These are phyloP conservation scores for Sphaerodactylus townsendi DNA, from an alignment of 2,113 vertebrate genomes.

Conservation along the genomic window DNA sequence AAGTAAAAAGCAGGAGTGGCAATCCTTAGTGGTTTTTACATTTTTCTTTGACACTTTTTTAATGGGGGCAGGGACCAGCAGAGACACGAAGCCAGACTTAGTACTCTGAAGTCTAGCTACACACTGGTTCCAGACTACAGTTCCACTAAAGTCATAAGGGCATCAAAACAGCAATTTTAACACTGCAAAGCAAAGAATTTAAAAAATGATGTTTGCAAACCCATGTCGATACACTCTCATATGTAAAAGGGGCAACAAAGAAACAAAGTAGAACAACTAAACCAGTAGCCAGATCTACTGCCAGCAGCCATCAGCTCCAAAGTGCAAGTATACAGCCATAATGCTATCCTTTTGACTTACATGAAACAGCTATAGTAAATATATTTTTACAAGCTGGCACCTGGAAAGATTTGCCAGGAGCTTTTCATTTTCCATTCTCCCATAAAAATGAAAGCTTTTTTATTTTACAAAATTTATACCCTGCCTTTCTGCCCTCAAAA, in stretches of 20 bases:
- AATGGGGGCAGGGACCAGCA: neutral
- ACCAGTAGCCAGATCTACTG: neutral
- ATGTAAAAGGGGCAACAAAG: neutral
- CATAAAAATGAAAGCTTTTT: too few species aligned
- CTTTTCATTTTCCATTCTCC: too few species aligned
- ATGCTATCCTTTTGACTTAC: too few species aligned
- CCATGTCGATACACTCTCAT: neutral
- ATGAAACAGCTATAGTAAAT: too few species aligned
- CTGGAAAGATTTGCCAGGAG: too few species aligned
- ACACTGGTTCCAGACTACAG: too few species aligned
- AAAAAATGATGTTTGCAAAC: neutral
- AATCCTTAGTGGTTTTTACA: neutral
- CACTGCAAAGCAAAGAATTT: neutral
- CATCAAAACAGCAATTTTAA: neutral
- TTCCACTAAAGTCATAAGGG: neutral
- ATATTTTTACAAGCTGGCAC: too few species aligned
- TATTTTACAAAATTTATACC: too few species aligned
- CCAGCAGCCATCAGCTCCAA: neutral
- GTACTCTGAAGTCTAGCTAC: neutral
- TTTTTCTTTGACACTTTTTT: too few species aligned
- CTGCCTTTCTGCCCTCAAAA: too few species aligned
- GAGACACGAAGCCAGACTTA: neutral
- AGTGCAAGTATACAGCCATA: too few species aligned
- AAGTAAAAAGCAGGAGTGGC: neutral
- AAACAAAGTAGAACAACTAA: neutral